Evolutionary conservation across 2,888 invertebrate genomes (phyloP).

Genomic region (Tanypteryx hageni): DNA sequence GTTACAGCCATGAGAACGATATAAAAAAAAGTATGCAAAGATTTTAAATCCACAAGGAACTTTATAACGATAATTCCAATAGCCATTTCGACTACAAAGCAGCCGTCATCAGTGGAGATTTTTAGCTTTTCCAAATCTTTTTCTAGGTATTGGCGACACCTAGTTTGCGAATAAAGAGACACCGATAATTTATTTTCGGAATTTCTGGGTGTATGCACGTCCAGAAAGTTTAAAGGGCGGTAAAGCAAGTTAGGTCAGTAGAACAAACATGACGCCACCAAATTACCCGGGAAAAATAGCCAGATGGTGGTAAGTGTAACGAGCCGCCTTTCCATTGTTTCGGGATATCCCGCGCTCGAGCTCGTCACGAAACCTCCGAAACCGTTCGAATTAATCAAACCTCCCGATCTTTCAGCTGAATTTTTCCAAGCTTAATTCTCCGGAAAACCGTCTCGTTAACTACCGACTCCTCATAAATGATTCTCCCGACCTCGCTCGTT

Average conservation of each 20-base stretch:
- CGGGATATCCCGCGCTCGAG: neutral
- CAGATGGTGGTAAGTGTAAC: too few relatives aligned
- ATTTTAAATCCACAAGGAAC: too few relatives aligned
- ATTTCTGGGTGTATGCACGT: neutral
- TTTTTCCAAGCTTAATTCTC: neutral
- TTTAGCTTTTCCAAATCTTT: too few relatives aligned
- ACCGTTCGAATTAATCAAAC: neutral
- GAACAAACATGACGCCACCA: neutral
- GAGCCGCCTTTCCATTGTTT: too few relatives aligned
- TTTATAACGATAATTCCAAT: too few relatives aligned
- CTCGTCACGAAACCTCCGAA: neutral
- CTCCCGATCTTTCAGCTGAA: neutral
- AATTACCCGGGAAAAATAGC: too few relatives aligned
- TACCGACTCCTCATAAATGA: neutral
- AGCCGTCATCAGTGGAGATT: too few relatives aligned
- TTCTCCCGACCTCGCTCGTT: neutral
- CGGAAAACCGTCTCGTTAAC: neutral
- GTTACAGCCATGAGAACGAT: too few relatives aligned
- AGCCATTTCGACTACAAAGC: too few relatives aligned
- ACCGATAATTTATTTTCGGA: neutral
- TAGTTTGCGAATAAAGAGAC: neutral
- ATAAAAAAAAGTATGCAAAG: too few relatives aligned
- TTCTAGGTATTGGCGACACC: too few relatives aligned
- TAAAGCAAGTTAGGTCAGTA: neutral
- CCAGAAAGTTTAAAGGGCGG: neutral